Evolutionary conservation across 1,140 invertebrate genomes (phyloP), one percentile per base, ranked within the genome.

Genomic region (Muscidifurax raptorellus): DNA sequence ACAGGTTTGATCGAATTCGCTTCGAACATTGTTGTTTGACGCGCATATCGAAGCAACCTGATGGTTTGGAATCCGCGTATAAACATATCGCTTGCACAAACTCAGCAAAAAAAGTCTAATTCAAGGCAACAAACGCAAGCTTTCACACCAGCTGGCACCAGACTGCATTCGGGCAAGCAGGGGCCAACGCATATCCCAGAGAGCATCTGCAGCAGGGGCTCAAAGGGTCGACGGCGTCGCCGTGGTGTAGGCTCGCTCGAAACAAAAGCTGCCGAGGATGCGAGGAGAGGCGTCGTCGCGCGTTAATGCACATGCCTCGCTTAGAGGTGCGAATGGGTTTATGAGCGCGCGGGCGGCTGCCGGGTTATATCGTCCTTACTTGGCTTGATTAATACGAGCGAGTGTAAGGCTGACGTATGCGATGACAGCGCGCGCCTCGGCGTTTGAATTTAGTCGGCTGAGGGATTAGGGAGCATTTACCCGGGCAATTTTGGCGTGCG

Each of bases 381-480:
- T 27, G 81, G 72, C 72, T 83, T 83, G 81, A 83, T 83, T 83
- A 82, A 83, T 83, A 47, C 32, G 59, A 10, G 18, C 27, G 67
- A 30, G 79, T n/a, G 59, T 59, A 36, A 67, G 52, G 32, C 44
- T 28, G 83, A 84, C 77, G 36, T 75, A 52, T 36, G 80, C 76
- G 66, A 83, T 74, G 80, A 80, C 80, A 52, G 44, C 59, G 64
- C n/a, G 27, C 7, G 76, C 52, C 52, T 22, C 66, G 44, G 36
- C 77, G 77, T 69, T 59, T 30, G 75, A 40, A 30, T 64, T 28
- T 64, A 40, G 27, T 44, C 18, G 64, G 36, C 78, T 69, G 30
- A 32, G 52, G 47, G 80, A 77, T 76, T 67, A 76, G 32, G 52
- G 59, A 47, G 32, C 32, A 25, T 27, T 67, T 30, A 40, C 27